A percentile compares a stretch with the other conserved stretches of the same genome.
Conservation (phyloP, 2,797 vertebrate genomes). For the Halcyon badia region DNA sequence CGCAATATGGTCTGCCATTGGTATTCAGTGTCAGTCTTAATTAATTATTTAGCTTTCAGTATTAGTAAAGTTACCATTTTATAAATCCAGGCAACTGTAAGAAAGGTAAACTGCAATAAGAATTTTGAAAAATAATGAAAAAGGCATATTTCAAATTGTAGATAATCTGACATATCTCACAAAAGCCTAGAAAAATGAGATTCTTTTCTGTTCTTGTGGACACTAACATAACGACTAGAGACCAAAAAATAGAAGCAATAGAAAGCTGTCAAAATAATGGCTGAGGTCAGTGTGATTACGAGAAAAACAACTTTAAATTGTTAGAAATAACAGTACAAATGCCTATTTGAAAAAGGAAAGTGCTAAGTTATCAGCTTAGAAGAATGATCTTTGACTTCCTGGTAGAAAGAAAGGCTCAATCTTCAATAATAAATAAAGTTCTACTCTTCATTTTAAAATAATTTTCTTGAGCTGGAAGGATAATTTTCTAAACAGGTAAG, state of each 20-base stretch:
- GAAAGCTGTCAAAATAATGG: not conserved
- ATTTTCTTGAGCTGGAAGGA: not conserved
- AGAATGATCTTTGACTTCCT: not conserved
- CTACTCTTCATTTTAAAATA: not conserved
- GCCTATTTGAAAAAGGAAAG: not conserved
- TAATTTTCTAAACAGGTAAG: not conserved
- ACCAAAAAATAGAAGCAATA: not conserved
- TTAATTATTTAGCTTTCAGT: not conserved
- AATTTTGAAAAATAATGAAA: not conserved
- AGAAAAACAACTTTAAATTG: not conserved
- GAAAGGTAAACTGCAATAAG: not conserved
- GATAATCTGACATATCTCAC: not conserved
- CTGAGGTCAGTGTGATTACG: not conserved
- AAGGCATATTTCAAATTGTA: not conserved
- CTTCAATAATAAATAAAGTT: not conserved
- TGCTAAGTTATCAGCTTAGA: not conserved
- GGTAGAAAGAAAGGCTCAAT: not conserved
- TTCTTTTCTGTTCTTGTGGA: not conserved
- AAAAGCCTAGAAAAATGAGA: not conserved
- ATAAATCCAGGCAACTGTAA: fast-evolving
- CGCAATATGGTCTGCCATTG: fast-evolving
- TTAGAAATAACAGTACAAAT: not conserved
- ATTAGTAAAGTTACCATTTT: not conserved
- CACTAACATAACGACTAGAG: not conserved
- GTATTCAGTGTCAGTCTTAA: not conserved